Conservation (phyloP, 2,797 vertebrate genomes). For the Micropoecilia bifurca region DNA sequence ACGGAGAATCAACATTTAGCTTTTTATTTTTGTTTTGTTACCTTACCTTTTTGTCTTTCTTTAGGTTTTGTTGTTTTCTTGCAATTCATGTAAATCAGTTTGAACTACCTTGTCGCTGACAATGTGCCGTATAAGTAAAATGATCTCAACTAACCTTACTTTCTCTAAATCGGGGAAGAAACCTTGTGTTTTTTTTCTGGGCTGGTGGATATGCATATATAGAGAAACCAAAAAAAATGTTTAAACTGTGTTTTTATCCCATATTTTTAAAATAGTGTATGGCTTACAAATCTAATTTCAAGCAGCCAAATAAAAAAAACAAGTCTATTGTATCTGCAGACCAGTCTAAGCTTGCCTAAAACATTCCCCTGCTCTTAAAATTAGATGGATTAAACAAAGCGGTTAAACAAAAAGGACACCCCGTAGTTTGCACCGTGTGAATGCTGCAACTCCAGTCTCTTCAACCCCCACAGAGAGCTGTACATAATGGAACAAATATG, state of each 20-base stretch:
- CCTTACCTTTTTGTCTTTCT: too few species aligned
- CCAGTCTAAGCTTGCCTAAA: background rate
- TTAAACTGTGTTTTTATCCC: background rate
- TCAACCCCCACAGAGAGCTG: constrained; percentile 46
- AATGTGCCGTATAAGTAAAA: too few species aligned
- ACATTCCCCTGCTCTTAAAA: background rate
- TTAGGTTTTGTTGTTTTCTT: too few species aligned
- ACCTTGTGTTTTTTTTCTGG: too few species aligned
- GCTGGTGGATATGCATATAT: background rate
- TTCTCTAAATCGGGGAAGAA: too few species aligned
- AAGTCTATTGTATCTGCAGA: background rate
- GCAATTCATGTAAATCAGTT: too few species aligned
- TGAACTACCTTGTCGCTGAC: too few species aligned
- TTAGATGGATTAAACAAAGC: background rate
- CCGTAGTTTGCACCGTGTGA: constrained; percentile 9
- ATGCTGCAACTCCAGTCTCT: constrained; percentile 25
- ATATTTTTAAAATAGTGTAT: background rate
- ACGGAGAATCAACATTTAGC: too few species aligned
- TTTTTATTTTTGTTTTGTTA: too few species aligned
- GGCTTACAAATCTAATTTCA: background rate
- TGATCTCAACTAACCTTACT: too few species aligned
- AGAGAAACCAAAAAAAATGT: background rate
- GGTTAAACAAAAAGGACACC: constrained; percentile 7
- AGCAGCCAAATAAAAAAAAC: background rate
- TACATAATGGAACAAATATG: constrained; percentile 74